These are phyloP conservation scores for Rotaria magnacalcarata DNA, from an alignment of 2,888 invertebrate genomes.

Conservation along the genomic window DNA sequence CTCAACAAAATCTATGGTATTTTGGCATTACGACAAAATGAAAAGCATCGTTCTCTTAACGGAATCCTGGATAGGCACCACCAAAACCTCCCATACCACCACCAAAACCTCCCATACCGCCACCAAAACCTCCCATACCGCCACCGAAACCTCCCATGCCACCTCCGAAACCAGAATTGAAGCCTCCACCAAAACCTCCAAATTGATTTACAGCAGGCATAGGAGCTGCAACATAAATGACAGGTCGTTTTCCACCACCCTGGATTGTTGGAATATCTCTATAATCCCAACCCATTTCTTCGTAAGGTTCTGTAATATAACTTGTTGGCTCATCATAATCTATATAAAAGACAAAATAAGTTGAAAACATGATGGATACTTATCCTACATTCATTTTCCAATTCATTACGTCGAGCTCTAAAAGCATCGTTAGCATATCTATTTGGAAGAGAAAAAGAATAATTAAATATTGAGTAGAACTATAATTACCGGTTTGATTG, in stretches of 20 bases:
- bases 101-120: not conserved
- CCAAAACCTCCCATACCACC: too few relatives aligned
- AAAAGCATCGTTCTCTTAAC: not conserved
- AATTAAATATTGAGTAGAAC: not conserved
- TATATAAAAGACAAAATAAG: too few relatives aligned
- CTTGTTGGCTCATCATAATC: too few relatives aligned
- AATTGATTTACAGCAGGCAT: not conserved
- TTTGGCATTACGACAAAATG: not conserved
- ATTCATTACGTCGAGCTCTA: too few relatives aligned
- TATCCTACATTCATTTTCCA: too few relatives aligned
- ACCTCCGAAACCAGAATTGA: not conserved
- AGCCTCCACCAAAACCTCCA: not conserved
- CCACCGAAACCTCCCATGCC: not conserved
- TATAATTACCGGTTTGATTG: not conserved
- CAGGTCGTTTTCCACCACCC: not conserved
- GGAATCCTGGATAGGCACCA: not conserved
- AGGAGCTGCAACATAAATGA: constrained; percentile 18
- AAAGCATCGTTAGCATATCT: too few relatives aligned
- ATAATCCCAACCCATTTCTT: not conserved
- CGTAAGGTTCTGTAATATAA: not conserved
- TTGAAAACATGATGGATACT: too few relatives aligned
- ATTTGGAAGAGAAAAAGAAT: too few relatives aligned
- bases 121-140: not conserved
- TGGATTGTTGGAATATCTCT: not conserved
- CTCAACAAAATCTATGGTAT: not conserved